Conservation (phyloP, 2,797 vertebrate species). For the Synanceia verrucosa region DNA sequence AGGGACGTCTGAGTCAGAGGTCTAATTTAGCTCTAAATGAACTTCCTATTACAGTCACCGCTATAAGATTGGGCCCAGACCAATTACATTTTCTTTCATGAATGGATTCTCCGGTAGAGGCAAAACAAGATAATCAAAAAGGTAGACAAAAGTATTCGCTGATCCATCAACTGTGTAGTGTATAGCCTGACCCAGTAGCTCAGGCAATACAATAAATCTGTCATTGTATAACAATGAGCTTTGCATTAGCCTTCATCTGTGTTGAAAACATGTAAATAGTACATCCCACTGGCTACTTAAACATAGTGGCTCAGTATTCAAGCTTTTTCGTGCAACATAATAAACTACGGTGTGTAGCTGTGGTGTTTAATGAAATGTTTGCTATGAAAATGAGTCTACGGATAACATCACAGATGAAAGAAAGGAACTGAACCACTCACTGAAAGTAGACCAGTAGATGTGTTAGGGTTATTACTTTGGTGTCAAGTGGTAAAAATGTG, state of each 20-base stretch:
- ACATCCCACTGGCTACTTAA: neutral
- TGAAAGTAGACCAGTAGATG: neutral
- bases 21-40: conserved; percentile 44
- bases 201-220: conserved; percentile 27
- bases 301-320: neutral
- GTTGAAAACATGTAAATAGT: conserved; percentile 1
- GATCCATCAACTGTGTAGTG: conserved; percentile 13
- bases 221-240: conserved; percentile 22
- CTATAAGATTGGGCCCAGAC: conserved; percentile 32
- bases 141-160: conserved; percentile 20
- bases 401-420: neutral
- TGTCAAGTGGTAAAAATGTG: conserved; percentile 1
- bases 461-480: neutral
- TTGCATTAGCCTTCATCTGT: conserved; percentile 2
- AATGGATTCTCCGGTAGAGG: conserved; percentile 28
- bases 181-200: neutral
- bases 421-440: neutral
- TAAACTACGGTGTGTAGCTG: no score
- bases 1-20: conserved; percentile 28
- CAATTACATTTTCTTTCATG: conserved; percentile 31
- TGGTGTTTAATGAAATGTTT: neutral
- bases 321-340: neutral
- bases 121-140: conserved; percentile 45
- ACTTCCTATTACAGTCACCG: conserved; percentile 28
- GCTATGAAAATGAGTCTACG: neutral